A percentile compares a stretch with the other conserved stretches of the same genome.
Evolutionary conservation across 2,113 vertebrate species (phyloP).

Genomic region (Mystacornis crossleyi): DNA sequence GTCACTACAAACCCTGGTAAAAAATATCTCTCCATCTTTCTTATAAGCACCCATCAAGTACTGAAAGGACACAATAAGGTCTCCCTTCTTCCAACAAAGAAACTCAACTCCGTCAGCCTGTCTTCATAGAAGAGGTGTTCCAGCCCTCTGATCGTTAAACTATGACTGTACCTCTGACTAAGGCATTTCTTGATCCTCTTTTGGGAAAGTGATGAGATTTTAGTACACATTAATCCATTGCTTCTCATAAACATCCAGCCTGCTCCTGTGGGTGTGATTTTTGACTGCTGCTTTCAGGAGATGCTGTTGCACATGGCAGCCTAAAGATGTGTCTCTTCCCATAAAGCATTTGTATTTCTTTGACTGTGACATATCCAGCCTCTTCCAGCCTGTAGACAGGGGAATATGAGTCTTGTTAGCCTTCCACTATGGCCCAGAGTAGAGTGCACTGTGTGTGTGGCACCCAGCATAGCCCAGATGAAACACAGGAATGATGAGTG

Average conservation of each 20-base stretch:
- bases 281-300: not conserved
- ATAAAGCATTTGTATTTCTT: slow-evolving; percentile 20
- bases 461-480: not conserved
- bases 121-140: not conserved
- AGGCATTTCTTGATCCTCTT: not conserved
- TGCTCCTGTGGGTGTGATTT: not conserved
- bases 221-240: not conserved
- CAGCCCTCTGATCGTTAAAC: not conserved
- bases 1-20: not conserved
- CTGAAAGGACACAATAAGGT: not conserved
- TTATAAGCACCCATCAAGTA: not conserved
- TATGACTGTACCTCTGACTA: not conserved
- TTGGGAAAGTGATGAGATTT: not conserved
- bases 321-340: not conserved
- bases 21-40: not conserved
- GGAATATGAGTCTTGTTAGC: not conserved
- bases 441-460: not conserved
- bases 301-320: not conserved
- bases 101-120: not conserved
- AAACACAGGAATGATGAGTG: not conserved
- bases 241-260: not conserved
- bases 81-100: not conserved
- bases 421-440: not conserved
- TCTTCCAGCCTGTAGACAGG: not conserved
- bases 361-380: not conserved